Conservation (phyloP, 2,113 vertebrate genomes). For the Catharus minimus region DNA sequence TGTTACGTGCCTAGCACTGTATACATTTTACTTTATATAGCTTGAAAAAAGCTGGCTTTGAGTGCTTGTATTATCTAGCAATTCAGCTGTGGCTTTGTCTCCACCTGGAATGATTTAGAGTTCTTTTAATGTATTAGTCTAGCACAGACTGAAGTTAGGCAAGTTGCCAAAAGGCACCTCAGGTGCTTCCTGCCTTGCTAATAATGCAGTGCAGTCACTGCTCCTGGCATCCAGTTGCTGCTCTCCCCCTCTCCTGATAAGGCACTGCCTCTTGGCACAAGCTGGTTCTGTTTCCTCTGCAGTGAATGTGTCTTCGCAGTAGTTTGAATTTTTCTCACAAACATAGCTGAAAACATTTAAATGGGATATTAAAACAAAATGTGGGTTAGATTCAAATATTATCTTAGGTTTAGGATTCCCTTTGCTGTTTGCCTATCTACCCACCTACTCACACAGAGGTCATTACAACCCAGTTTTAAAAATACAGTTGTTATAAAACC, state of each 20-base stretch:
- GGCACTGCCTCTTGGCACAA: not conserved
- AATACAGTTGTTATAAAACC: conserved; percentile 29
- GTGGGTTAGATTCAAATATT: not conserved
- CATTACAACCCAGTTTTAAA: conserved; percentile 30
- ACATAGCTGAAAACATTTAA: not conserved
- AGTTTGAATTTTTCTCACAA: not conserved
- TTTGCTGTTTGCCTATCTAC: not conserved
- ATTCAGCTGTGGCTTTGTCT: not conserved
- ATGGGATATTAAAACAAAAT: not conserved
- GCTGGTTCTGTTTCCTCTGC: not conserved
- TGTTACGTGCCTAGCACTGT: not conserved
- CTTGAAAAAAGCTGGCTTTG: not conserved
- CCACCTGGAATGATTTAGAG: not conserved
- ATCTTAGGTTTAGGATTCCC: not conserved
- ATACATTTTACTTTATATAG: not conserved
- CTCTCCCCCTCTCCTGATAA: not conserved
- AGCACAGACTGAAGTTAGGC: not conserved
- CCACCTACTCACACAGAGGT: not conserved
- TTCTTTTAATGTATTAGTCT: not conserved
- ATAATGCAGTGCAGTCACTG: accelerated
- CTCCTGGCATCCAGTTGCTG: not conserved
- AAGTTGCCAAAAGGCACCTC: not conserved
- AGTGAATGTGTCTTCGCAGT: not conserved
- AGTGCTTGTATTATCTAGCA: not conserved
- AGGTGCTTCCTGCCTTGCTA: conserved; percentile 8